Conservation (phyloP, 2,113 vertebrate genomes). For the Paracanthobrama guichenoti region DNA sequence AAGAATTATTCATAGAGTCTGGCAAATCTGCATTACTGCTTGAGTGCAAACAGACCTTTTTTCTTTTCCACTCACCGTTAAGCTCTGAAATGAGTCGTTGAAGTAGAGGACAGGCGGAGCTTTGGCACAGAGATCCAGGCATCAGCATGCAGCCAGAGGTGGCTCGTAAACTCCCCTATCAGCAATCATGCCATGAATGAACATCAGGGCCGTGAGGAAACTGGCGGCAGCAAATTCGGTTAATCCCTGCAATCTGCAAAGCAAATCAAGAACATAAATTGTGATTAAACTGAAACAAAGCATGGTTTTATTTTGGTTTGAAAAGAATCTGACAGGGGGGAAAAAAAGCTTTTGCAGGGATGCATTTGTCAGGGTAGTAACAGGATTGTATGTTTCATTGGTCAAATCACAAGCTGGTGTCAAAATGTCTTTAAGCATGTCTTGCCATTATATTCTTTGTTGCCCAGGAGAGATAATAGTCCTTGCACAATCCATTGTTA, state of each 20-base stretch:
- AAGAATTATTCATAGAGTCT: constrained; percentile 22
- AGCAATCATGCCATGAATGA: constrained; percentile 26
- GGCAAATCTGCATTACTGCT: constrained; percentile 1
- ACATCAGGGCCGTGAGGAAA: constrained; percentile 40
- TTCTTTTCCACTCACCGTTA: constrained; percentile 10
- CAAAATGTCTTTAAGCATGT: constrained; percentile 37
- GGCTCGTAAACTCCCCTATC: neutral
- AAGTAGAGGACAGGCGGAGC: constrained; percentile 6
- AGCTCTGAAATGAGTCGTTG: constrained; percentile 8
- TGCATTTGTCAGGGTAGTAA: constrained; percentile 1
- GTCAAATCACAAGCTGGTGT: neutral
- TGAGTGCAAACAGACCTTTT: neutral
- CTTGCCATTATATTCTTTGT: constrained; percentile 35
- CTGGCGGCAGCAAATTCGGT: constrained; percentile 33
- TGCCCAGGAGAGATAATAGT: constrained; percentile 17
- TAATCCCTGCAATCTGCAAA: constrained; percentile 40
- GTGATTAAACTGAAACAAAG: constrained; percentile 20
- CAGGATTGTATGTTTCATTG: neutral
- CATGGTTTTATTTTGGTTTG: constrained; percentile 9
- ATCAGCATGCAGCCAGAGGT: constrained; percentile 47
- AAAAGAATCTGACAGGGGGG: neutral
- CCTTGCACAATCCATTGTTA: constrained; percentile 25
- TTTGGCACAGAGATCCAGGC: constrained; percentile 23
- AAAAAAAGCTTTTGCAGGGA: neutral
- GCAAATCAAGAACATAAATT: constrained; percentile 26